Conservation (phyloP, 1,140 invertebrate genomes). For the Riptortus pedestris region DNA sequence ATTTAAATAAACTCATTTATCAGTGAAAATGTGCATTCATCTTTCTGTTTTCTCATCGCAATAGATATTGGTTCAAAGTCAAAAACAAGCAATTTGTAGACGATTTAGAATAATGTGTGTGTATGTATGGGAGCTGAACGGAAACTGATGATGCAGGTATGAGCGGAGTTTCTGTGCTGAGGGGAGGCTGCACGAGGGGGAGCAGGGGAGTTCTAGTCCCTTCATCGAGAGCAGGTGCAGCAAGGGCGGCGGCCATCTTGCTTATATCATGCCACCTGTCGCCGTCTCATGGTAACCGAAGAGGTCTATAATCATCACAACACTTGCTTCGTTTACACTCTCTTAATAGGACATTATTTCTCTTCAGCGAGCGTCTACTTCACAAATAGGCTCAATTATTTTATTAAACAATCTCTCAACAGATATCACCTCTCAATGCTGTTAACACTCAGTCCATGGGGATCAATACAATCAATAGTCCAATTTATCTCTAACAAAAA, state of each 20-base stretch:
- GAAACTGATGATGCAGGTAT: too few relatives aligned
- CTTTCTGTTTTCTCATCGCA: too few relatives aligned
- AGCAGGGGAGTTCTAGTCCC: slow-evolving; percentile 52
- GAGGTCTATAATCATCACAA: slow-evolving; percentile 42
- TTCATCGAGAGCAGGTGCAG: slow-evolving; percentile 74
- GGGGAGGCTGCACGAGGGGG: slow-evolving; percentile 41
- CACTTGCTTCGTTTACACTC: slow-evolving; percentile 31
- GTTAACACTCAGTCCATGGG: slow-evolving; percentile 1
- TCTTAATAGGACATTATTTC: slow-evolving; percentile 37
- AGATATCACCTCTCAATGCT: neutral
- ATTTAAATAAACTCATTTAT: too few relatives aligned
- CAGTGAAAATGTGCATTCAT: too few relatives aligned
- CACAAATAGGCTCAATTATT: neutral
- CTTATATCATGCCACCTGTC: slow-evolving; percentile 72
- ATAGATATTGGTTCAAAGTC: too few relatives aligned
- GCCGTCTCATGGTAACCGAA: slow-evolving; percentile 38
- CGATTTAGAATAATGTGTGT: too few relatives aligned
- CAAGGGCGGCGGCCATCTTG: slow-evolving; percentile 78
- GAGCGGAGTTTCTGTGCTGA: slow-evolving; percentile 27
- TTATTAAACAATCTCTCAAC: slow-evolving; percentile 1
- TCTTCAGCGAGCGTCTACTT: neutral
- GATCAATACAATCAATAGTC: too few relatives aligned
- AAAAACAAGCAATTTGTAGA: too few relatives aligned
- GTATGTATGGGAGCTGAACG: too few relatives aligned
- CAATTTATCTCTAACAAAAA: too few relatives aligned